Conservation (phyloP, 2,113 vertebrate species). For the Oncorhynchus clarkii region DNA sequence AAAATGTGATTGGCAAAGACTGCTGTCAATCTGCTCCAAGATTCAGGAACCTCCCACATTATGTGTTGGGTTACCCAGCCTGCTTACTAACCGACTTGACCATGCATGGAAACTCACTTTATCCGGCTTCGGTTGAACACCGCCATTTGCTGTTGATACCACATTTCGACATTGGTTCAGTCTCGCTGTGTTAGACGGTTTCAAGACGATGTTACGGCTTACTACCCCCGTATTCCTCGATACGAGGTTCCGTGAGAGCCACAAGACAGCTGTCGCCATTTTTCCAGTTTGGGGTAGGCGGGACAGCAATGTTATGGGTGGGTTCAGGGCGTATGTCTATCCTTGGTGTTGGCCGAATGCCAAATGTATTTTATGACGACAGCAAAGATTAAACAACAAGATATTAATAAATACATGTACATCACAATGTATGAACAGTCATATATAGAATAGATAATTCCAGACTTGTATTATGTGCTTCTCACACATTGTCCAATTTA, state of each 20-base stretch:
- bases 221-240: constrained; percentile 31
- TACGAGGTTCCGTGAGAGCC: constrained; percentile 44
- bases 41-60: not conserved
- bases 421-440: not conserved
- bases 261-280: constrained; percentile 59
- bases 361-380: not conserved
- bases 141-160: constrained; percentile 78
- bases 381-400: not conserved
- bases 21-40: constrained; percentile 5
- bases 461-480: too few species aligned
- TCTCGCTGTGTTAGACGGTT: constrained; percentile 35
- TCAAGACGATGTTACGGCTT: constrained; percentile 34
- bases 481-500: too few species aligned
- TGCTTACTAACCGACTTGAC: not conserved
- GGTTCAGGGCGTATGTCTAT: not conserved
- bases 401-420: not conserved
- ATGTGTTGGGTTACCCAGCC: not conserved
- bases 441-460: too few species aligned
- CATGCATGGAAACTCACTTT: constrained; percentile 77
- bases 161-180: constrained; percentile 63
- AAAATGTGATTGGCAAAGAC: constrained; percentile 22
- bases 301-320: not conserved
- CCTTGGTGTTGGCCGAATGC: not conserved
- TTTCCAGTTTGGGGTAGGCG: constrained; percentile 27
- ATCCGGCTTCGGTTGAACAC: constrained; percentile 84